Evolutionary conservation across 2,888 invertebrate species (phyloP).

Genomic region (Amiota minor): DNA sequence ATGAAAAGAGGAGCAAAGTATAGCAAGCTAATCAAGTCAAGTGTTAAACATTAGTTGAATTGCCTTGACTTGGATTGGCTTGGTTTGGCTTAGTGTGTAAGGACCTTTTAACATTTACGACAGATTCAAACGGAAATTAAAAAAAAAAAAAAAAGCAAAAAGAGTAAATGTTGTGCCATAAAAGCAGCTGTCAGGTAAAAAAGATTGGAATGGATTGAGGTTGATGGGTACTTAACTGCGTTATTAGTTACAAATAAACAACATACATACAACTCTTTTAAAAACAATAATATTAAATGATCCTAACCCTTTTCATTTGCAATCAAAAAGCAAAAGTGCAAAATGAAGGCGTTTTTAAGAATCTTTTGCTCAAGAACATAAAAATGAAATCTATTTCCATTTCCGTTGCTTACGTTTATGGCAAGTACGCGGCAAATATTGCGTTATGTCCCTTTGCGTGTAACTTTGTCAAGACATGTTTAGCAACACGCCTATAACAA

Average conservation of each 20-base stretch:
- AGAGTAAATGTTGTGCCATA: not conserved
- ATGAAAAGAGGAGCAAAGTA: not conserved
- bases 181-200: constrained; percentile 20
- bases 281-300: constrained; percentile 15
- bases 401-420: constrained; percentile 48
- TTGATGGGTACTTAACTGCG: no score
- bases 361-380: constrained; percentile 12
- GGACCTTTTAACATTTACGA: no score
- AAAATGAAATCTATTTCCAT: constrained; percentile 56
- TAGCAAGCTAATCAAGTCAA: constrained; percentile 9
- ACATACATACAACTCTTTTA: constrained; percentile 36
- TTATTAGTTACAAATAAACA: not conserved
- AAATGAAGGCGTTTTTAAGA: not conserved
- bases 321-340: not conserved
- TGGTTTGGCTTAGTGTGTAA: no score
- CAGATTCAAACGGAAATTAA: constrained; percentile 28
- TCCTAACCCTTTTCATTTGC: constrained; percentile 2
- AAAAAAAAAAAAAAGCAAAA: not conserved
- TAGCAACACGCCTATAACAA: no score
- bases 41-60: constrained; percentile 18
- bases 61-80: not conserved
- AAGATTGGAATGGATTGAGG: no score
- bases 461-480: not conserved
- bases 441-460: not conserved
- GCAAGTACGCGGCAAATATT: not conserved